Base-by-base conservation (phyloP, 2,113 vertebrate genomes). In the Crocuta crocuta region DNA sequence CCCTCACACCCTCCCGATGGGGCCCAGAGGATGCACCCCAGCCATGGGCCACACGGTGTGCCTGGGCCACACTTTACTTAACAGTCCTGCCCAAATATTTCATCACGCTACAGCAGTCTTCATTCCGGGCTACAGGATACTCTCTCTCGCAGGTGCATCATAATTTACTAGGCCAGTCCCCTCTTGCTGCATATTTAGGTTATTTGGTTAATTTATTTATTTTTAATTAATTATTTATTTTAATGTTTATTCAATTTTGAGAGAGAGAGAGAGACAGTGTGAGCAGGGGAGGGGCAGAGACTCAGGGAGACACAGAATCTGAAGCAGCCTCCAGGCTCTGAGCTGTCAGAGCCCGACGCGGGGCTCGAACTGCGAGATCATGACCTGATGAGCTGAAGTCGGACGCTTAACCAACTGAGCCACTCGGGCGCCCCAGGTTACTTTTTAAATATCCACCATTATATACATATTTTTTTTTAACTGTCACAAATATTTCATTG, bases 41-140 rank as follows among this genome's bases (percentile, higher is more conserved):
- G 55, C 45, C 1, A 0, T 0, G 15, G 74, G 24, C 21, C 53
- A 53, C 39, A 48, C 10, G 5, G 2, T 1, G 68, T 15, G 58
- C 89, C 19, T 0, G 1, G 5, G 13, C n/a, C 68, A 17, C 1
- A 5, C 61, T 70, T 26, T 21, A n/a, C 19, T 26, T 13, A 19
- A 31, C 16, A 6, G 13, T 81, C 58, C 70, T 93, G 79, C 33
- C 28, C 12, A 4, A 11, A 23, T 21, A 10, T 43, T 53, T 80
- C 10, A 35, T 73, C 15, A n/a, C 50, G 23, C 24, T 63, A 84
- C 28, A 35, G 13, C 31, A 7, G 45, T 50, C 31, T 93, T 88
- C 39, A 2, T 21, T 45, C 55, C 21, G 7, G 48, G 45, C 71
- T 81, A 4, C 35, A 80, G 66, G 24, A 71, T 50, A 65, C 15